Evolutionary conservation across 2,113 vertebrate species (phyloP), one percentile per base, ranked within the genome.

Genomic region (Arvicanthis niloticus): DNA sequence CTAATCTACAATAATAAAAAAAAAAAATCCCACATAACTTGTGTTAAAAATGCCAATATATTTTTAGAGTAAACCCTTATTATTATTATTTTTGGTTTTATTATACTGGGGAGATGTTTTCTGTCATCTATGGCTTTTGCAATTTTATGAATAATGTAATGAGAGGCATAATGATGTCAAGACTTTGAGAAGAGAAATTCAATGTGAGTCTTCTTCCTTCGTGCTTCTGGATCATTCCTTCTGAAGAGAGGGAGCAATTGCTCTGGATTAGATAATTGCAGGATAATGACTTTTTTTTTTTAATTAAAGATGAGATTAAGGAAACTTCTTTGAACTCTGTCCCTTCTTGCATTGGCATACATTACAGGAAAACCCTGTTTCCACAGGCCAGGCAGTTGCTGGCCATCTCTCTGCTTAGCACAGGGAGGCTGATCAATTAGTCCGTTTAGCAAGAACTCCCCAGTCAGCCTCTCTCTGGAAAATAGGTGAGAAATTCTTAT

Each of bases 401-500:
- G 97, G 96, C 94, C 97, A 97, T 98, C 97, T 96, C 86, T 1
- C 0, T 94, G 89, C 95, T 95, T 97, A 98, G 96, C 96, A 97
- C 88, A 97, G 92, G 97, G 92, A 98, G 87, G 34, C 96, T 96
- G 98, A 98, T 98, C 98, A 98, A 99, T 99, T 99, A 98, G 98
- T 98, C 96, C 98, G 95, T 98, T 98, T 98, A 98, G 97, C 96
- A 96, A 96, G 89, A 98, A 94, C 97, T 98, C 98, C 97, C 98
- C 97, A 98, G 98, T 97, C 98, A 98, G 98, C 90, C 95, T 99
- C 97, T 97, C 98, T 98, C 98, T 97, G 99, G 98, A 99, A 99
- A 98, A 98, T 96, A 98, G 99, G 98, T 98, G 98, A 98, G 98
- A 98, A 98, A 98, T 99, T 98, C 98, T 98, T 98, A 98, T 98